phyloP scores from a whole-genome alignment of 2,888 invertebrate species.

The Rhagium mordax region DNA sequence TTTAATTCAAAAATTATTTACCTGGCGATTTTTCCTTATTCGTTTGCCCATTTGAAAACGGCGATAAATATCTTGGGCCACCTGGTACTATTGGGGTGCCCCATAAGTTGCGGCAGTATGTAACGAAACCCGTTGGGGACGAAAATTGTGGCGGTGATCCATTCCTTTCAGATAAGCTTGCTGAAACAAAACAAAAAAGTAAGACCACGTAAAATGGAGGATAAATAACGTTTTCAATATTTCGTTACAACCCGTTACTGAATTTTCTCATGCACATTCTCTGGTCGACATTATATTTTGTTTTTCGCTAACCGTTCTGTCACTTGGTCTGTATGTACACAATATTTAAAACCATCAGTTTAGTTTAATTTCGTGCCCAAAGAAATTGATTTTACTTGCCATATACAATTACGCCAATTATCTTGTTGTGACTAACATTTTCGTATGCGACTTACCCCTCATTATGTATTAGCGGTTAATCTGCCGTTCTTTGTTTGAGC shows the following conservation, averaged over 20 bases:
- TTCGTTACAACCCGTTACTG: not conserved
- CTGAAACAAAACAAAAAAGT: slow-evolving; percentile 47
- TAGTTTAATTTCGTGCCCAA: too few relatives aligned
- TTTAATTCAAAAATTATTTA: slow-evolving; percentile 52
- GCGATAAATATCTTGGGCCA: slow-evolving; percentile 61
- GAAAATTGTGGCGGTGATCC: slow-evolving; percentile 56
- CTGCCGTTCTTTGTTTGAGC: slow-evolving; percentile 13
- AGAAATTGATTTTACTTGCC: too few relatives aligned
- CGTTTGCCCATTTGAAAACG: slow-evolving; percentile 57
- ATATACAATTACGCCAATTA: too few relatives aligned
- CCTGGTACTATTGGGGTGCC: slow-evolving; percentile 64
- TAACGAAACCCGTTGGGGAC: slow-evolving; percentile 64
- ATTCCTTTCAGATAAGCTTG: slow-evolving; percentile 40
- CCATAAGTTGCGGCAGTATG: slow-evolving; percentile 68
- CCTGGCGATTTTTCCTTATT: slow-evolving; percentile 62
- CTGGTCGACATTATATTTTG: too few relatives aligned
- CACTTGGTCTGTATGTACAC: too few relatives aligned
- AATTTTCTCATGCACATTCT: not conserved
- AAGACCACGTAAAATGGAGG: too few relatives aligned
- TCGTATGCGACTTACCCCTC: too few relatives aligned
- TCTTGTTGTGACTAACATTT: too few relatives aligned
- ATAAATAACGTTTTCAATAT: too few relatives aligned
- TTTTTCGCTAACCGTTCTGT: too few relatives aligned
- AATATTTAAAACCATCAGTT: too few relatives aligned
- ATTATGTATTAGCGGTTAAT: not conserved